Percentiles rank a stretch among this genome's conserved stretches.
These are phyloP conservation scores for Flabesymbios commensalis DNA, from an alignment of 2,888 invertebrate genomes.

Conservation along the genomic window DNA sequence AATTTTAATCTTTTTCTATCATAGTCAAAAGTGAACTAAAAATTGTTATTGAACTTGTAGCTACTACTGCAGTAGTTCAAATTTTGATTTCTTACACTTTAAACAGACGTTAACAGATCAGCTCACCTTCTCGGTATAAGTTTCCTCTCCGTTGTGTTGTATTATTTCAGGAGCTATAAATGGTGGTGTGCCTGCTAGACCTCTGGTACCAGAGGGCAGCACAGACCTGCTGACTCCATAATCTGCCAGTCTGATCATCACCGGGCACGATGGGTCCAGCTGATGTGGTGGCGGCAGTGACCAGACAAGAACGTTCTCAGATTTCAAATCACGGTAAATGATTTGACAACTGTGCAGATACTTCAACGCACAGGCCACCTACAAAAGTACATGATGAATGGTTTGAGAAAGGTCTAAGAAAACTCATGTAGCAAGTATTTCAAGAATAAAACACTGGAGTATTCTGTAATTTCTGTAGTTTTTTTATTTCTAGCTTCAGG, in stretches of 20 bases:
- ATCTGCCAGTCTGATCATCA: slow-evolving; percentile 87
- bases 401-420: no score
- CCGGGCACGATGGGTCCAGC: slow-evolving; percentile 49
- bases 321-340: slow-evolving; percentile 88
- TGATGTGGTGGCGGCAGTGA: slow-evolving; percentile 71
- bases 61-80: no score
- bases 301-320: slow-evolving; percentile 99
- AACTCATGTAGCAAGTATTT: no score
- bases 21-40: no score
- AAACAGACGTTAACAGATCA: no score
- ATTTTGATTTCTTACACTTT: no score
- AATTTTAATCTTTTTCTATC: no score
- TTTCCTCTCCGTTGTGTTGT: slow-evolving; percentile 96
- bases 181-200: slow-evolving; percentile 93
- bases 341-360: slow-evolving; percentile 92
- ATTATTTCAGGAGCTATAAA: slow-evolving; percentile 99
- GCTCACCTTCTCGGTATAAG: slow-evolving; percentile 92
- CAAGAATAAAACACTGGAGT: no score
- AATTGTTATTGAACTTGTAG: no score
- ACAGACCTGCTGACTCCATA: slow-evolving; percentile 77
- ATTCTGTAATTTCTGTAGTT: no score
- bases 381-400: slow-evolving; percentile 22
- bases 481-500: no score
- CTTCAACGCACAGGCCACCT: slow-evolving; percentile 89
- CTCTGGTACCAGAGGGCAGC: slow-evolving; percentile 78